Percentiles rank a stretch among this genome's conserved stretches.
Conservation (phyloP, 2,888 invertebrate species). For the Alloscopus bannaensis region DNA sequence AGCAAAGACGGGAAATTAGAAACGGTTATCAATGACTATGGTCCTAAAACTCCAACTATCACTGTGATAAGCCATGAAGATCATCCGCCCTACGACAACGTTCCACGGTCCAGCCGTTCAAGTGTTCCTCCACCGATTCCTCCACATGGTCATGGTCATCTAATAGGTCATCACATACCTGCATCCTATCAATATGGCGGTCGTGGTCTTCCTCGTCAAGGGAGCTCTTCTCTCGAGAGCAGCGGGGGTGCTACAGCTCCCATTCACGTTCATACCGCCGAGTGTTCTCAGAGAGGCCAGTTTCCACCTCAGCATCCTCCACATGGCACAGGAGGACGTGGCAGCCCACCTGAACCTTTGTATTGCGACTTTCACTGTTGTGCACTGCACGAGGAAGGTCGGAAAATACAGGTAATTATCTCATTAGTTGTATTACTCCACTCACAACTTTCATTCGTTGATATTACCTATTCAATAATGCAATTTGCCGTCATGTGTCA, state of each 20-base stretch:
- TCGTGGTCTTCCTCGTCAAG: slow-evolving; percentile 75
- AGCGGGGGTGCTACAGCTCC: slow-evolving; percentile 75
- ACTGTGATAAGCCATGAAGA: slow-evolving; percentile 91
- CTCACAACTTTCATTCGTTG: no score
- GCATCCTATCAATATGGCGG: slow-evolving; percentile 70
- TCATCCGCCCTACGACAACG: slow-evolving; percentile 75
- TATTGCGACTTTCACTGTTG: slow-evolving; percentile 98
- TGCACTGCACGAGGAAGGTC: slow-evolving; percentile 93
- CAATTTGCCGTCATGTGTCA: no score
- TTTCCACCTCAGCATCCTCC: slow-evolving; percentile 72
- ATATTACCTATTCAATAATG: no score
- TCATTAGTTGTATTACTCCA: no score
- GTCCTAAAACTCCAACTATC: slow-evolving; percentile 73
- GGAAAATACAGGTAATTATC: slow-evolving; percentile 84
- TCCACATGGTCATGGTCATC: slow-evolving; percentile 67
- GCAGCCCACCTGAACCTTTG: slow-evolving; percentile 77
- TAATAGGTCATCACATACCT: slow-evolving; percentile 65
- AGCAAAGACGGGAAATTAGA: slow-evolving; percentile 77
- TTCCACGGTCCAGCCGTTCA: slow-evolving; percentile 76
- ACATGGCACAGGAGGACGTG: slow-evolving; percentile 71
- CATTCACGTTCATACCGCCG: slow-evolving; percentile 88
- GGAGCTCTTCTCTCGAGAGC: slow-evolving; percentile 82
- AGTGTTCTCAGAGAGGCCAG: slow-evolving; percentile 77
- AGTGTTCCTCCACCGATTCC: slow-evolving; percentile 75
- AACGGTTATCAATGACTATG: slow-evolving; percentile 81